A percentile compares a stretch with the other conserved stretches of the same genome.
Evolutionary conservation across 2,888 invertebrate genomes (phyloP).

Genomic region (Acrobasis repandana): DNA sequence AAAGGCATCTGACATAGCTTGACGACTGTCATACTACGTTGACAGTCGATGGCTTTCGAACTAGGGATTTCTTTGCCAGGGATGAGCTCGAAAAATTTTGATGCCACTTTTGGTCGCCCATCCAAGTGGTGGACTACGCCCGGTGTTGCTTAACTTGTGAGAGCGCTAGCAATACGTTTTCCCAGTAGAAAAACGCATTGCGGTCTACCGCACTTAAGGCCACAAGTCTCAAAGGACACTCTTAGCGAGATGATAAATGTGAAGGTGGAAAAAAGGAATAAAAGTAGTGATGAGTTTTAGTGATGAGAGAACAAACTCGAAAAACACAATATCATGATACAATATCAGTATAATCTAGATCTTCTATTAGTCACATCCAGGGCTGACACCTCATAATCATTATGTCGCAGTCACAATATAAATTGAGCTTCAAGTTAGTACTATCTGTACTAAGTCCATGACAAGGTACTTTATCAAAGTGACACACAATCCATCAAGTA

Average conservation of each 20-base stretch:
- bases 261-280: background rate
- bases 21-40: no score
- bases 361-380: conserved; percentile 2
- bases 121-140: no score
- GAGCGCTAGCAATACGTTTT: no score
- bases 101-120: no score
- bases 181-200: no score
- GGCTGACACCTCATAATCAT: conserved; percentile 17
- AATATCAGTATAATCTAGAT: background rate
- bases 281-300: no score
- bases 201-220: no score
- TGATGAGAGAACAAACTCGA: background rate
- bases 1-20: no score
- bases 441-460: conserved; percentile 12
- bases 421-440: conserved; percentile 18
- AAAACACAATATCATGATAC: background rate
- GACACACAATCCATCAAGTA: conserved; percentile 50
- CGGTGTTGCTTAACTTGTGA: no score
- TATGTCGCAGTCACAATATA: conserved; percentile 22
- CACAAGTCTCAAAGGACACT: background rate
- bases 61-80: no score
- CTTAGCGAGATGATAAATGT: background rate
- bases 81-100: no score
- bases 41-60: no score
- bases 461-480: conserved; percentile 40